Conservation (phyloP, 2,888 invertebrate genomes). For the Antitype chi region DNA sequence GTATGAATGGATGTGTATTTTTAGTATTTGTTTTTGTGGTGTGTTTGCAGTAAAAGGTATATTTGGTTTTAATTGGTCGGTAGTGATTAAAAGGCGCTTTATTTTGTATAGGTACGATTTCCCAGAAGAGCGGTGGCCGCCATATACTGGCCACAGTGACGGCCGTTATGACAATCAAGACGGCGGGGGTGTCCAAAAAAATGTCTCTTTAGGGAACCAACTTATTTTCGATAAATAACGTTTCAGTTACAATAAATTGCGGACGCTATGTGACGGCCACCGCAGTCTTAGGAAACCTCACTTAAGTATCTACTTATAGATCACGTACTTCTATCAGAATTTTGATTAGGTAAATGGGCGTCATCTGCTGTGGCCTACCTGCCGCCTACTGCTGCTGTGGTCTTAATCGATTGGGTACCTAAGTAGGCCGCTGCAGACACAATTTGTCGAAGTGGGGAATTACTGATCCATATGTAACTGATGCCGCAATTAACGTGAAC, state of each 20-base stretch:
- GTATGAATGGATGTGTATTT: constrained; percentile 55
- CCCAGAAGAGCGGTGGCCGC: background rate
- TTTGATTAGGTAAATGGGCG: too few species aligned
- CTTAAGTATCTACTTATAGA: background rate
- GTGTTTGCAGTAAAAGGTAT: constrained; percentile 11
- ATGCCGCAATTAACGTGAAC: too few species aligned
- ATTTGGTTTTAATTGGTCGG: constrained; percentile 15
- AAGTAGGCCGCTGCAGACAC: too few species aligned
- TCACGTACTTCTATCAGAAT: background rate
- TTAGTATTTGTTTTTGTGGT: constrained; percentile 52
- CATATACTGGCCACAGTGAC: background rate
- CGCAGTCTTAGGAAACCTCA: background rate
- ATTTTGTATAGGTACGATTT: background rate
- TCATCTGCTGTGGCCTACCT: too few species aligned
- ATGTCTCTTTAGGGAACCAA: background rate
- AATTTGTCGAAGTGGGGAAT: too few species aligned
- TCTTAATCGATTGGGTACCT: too few species aligned
- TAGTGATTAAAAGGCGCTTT: background rate
- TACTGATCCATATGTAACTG: background rate
- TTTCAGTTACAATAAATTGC: background rate
- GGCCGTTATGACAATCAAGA: background rate
- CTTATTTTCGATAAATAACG: background rate
- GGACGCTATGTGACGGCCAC: background rate
- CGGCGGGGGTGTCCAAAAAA: background rate
- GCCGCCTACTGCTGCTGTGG: too few species aligned